Conservation (phyloP, 2,797 vertebrate genomes). For the Siniperca obscura region DNA sequence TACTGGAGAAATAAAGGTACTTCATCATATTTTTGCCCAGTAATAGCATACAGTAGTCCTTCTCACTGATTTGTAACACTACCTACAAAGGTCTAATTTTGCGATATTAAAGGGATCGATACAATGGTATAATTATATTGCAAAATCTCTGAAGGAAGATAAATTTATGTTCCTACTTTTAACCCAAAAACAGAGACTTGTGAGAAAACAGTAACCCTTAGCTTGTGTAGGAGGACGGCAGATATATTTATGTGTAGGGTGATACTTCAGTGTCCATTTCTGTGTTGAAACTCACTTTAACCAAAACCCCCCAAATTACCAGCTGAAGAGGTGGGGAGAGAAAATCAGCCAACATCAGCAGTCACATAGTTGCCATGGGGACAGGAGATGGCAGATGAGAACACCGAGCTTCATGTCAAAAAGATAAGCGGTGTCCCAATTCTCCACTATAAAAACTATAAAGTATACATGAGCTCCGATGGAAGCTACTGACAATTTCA, state of each 20-base stretch:
- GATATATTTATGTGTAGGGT: not conserved
- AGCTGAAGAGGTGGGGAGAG: slow-evolving; percentile 38
- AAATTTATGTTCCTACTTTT: not conserved
- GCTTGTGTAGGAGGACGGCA: not conserved
- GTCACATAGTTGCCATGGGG: slow-evolving; percentile 81
- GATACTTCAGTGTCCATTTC: slow-evolving; percentile 28
- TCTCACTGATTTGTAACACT: slow-evolving; percentile 5
- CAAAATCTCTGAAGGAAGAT: not conserved
- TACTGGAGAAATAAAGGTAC: not conserved
- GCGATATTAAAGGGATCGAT: not conserved
- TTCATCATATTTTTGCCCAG: not conserved
- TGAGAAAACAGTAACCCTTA: not conserved
- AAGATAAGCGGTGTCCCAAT: slow-evolving; percentile 41
- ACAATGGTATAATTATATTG: not conserved
- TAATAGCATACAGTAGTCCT: not conserved
- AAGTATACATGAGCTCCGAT: slow-evolving; percentile 25
- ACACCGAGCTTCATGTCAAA: slow-evolving; percentile 58
- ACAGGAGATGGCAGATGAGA: slow-evolving; percentile 71
- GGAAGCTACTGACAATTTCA: not conserved
- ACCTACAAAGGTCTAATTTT: not conserved
- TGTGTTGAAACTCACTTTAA: slow-evolving; percentile 30
- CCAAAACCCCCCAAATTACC: slow-evolving; percentile 59
- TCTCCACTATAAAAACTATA: slow-evolving; percentile 29
- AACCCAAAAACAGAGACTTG: not conserved
- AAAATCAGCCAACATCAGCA: slow-evolving; percentile 56